Percentiles rank a stretch among this genome's conserved stretches.
Conservation (phyloP, 2,797 vertebrate genomes). For the Gallinago nigripennis region DNA sequence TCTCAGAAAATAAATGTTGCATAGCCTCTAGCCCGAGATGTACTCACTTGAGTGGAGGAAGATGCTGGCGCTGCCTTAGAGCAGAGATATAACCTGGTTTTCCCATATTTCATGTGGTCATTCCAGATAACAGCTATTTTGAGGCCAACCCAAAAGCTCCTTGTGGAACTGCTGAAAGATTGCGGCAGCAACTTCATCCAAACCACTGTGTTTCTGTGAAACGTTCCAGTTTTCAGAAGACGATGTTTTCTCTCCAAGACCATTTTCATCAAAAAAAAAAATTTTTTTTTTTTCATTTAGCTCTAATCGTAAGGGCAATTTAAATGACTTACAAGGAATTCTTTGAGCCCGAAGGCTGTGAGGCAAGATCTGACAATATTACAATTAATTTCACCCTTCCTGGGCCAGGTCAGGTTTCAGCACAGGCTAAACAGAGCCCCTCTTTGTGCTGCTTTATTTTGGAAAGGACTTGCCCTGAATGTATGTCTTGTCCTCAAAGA, state of each 20-base stretch:
- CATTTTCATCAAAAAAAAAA: not conserved
- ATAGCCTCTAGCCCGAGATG: not conserved
- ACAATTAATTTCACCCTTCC: not conserved
- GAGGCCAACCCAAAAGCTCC: not conserved
- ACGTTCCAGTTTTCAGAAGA: not conserved
- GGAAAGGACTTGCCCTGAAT: not conserved
- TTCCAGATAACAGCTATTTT: not conserved
- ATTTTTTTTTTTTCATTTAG: not conserved
- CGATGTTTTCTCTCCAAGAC: not conserved
- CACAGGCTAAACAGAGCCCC: not conserved
- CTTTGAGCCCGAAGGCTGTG: not conserved
- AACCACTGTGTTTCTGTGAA: not conserved
- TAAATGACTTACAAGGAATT: not conserved
- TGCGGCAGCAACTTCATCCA: not conserved
- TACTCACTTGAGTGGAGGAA: not conserved
- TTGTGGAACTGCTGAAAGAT: not conserved
- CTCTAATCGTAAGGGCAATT: not conserved
- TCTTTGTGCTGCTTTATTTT: not conserved
- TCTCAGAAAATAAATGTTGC: not conserved
- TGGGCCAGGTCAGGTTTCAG: not conserved
- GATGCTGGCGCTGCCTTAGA: not conserved
- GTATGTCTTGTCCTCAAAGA: not conserved
- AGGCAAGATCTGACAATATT: not conserved
- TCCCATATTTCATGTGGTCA: not conserved
- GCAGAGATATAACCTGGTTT: not conserved